Base-by-base conservation (phyloP, 2,888 invertebrate genomes). In the Flexamia atlantica region DNA sequence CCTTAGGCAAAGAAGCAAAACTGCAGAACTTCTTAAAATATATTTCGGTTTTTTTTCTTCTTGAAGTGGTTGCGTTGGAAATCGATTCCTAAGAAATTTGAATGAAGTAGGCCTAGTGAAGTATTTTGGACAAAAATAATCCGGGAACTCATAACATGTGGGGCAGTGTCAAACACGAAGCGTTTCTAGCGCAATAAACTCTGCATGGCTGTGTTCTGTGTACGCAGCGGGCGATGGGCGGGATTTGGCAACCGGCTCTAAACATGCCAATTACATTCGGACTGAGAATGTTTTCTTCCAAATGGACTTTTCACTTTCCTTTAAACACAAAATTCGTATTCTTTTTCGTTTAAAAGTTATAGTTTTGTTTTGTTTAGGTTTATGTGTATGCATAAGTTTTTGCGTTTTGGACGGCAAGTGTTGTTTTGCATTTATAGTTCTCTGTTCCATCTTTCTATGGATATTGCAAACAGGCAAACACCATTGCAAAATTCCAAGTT, bases 191-290 rank as follows among this genome's bases (percentile, higher is more conserved):
- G 64, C 64, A 28, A 64, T 30, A 64, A 64, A 64, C 64, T 30
- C 57, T n/a, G 57, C 57, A 57, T 57, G 57, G 57, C 57, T 12
- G 14, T 12, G 14, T 4, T 20, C 57, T 12, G 14, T 12, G 14
- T 4, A 17, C 20, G 20, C 28, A 5, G 14, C 64, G 30, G 64
- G 64, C 5, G 14, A 28, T 5, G 20, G 28, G 64, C 64, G 64
- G 53, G 53, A 23, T 20, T 64, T 64, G 64, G 64, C 64, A 64
- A 3, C 64, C 25, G 28, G 17, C 64, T 64, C 64, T 64, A 64
- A 64, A 64, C 64, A 64, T 64, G 64, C 64, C 64, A 64, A 64
- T 64, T 64, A 64, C 30, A 64, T 64, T 64, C 7, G 28, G 14
- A 1, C 28, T 0, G 28, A 28, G 30, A 64, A 64, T 64, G 64